Evolutionary conservation across 1,140 invertebrate genomes (phyloP).

Genomic region (Drosophila kanapiae): DNA sequence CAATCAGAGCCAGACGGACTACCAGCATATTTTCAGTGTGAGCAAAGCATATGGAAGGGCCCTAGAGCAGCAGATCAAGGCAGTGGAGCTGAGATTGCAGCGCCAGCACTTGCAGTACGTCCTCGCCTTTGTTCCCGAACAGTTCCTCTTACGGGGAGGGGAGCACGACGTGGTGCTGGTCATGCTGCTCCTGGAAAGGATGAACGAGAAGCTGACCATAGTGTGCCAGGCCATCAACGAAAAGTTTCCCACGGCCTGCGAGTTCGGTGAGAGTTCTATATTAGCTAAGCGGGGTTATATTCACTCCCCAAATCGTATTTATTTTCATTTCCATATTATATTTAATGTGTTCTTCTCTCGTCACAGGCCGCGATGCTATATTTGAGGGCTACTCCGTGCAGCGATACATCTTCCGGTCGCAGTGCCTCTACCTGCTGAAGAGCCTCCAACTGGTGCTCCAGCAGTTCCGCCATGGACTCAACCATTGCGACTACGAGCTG

Average conservation of each 20-base stretch:
- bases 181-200: conserved; percentile 94
- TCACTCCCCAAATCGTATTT: background rate
- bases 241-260: conserved; percentile 87
- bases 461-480: conserved; percentile 91
- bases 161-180: conserved; percentile 97
- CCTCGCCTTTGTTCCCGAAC: conserved; percentile 96
- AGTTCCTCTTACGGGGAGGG: conserved; percentile 94
- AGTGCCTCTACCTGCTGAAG: conserved; percentile 93
- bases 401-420: conserved; percentile 94
- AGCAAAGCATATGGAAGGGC: conserved; percentile 95
- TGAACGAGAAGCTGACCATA: conserved; percentile 96
- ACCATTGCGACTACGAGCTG: conserved; percentile 92
- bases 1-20: conserved; percentile 89
- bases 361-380: conserved; percentile 87
- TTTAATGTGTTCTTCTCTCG: background rate
- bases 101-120: conserved; percentile 94
- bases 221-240: conserved; percentile 95
- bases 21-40: conserved; percentile 95
- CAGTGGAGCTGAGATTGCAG: conserved; percentile 95
- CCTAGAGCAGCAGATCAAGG: conserved; percentile 96
- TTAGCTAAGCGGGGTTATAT: too few relatives aligned
- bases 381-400: conserved; percentile 95
- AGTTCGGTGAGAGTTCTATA: conserved; percentile 87
- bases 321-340: background rate
- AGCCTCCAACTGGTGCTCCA: conserved; percentile 90